Evolutionary conservation across 1,140 invertebrate species (phyloP).

Genomic region (Calycopis cecrops): DNA sequence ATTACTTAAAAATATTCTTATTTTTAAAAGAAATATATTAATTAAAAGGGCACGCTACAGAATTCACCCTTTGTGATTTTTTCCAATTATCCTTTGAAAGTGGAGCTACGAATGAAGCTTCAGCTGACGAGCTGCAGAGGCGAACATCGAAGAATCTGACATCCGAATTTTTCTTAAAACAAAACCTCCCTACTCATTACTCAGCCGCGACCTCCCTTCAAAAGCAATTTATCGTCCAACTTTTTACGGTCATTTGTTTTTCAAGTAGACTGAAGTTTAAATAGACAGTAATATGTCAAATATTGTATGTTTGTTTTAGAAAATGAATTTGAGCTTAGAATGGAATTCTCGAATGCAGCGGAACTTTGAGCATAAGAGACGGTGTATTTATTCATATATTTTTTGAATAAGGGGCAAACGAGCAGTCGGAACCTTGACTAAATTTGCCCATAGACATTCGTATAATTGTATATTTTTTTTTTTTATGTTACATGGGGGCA

Average conservation of each 20-base stretch:
- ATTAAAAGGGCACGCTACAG: too few species aligned
- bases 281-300: conserved; percentile 9
- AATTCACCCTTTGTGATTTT: not conserved
- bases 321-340: not conserved
- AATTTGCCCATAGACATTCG: too few species aligned
- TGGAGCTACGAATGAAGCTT: conserved; percentile 22
- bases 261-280: conserved; percentile 27
- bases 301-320: not conserved
- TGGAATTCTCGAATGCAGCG: too few species aligned
- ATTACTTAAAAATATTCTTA: too few species aligned
- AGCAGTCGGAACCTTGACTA: too few species aligned
- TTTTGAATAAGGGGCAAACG: too few species aligned
- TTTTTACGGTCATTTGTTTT: conserved; percentile 47
- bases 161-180: conserved; percentile 44
- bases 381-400: too few species aligned
- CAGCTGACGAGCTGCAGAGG: conserved; percentile 9
- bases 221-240: conserved; percentile 54
- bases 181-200: conserved; percentile 45
- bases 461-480: too few species aligned
- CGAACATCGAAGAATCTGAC: conserved; percentile 33
- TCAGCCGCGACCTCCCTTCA: conserved; percentile 39
- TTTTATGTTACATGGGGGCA: too few species aligned
- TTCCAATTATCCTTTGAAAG: conserved; percentile 23
- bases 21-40: too few species aligned
- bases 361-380: too few species aligned